Base-by-base conservation (phyloP, 2,888 invertebrate species). In the Encarsia formosa region DNA sequence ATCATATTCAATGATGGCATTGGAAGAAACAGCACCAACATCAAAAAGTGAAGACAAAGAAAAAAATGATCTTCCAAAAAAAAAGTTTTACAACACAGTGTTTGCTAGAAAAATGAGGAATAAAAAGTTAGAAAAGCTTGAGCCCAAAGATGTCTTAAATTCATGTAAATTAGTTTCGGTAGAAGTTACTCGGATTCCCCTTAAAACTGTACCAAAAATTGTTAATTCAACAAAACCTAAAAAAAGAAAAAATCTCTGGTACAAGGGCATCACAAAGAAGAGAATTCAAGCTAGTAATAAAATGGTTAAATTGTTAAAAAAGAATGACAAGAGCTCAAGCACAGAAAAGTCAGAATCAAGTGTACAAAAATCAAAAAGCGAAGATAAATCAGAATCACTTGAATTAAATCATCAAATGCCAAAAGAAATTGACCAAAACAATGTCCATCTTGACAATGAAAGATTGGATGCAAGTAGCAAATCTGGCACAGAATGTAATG, bases 51-150 rank as follows among this genome's bases (percentile, higher is more conserved):
- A n/a, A n/a, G n/a, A n/a, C n/a, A n/a, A n/a, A n/a, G n/a, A n/a
- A n/a, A n/a, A n/a, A n/a, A n/a, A n/a, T n/a, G n/a, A n/a, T n/a
- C n/a, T n/a, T n/a, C n/a, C 32, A 22, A 46, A 47, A 15, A 56
- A 52, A 37, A 56, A 56, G 9, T 52, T 52, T 48, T 39, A 8
- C 40, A 56, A 52, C 18, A 56, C 56, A 43, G 43, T 52, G 24
- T 56, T 56, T 54, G 56, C 53, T 29, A 32, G 22, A 22, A 57
- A 54, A 48, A 57, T 54, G 51, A 53, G 53, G 42, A 50, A 53
- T 42, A 37, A 50, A 31, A 48, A 49, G 35, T 31, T 56, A 2
- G 43, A 49, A 29, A 39, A 54, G 1, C 15, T 54, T 9, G 34
- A 48, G 32, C 2, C 15, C 16, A 24, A 35, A 23, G 45, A 54